Conservation (phyloP, 2,797 vertebrate genomes). For the Chanos chanos region DNA sequence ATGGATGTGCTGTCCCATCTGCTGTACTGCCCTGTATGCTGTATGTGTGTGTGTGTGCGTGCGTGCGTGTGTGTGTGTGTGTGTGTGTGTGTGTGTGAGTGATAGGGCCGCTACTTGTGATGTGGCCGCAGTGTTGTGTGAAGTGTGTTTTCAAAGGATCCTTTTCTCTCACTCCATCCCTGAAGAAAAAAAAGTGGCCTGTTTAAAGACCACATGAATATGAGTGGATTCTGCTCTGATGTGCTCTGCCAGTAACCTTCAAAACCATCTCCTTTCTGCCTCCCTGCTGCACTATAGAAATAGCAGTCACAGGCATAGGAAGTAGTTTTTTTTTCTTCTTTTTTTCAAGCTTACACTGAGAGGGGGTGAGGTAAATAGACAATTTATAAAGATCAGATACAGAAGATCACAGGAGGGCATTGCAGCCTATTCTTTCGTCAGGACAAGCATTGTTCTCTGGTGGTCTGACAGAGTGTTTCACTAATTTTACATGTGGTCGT, state of each 20-base stretch:
- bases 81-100: conserved; percentile 7
- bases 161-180: conserved; percentile 10
- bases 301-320: conserved; percentile 40
- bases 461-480: neutral
- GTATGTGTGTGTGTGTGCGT: neutral
- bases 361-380: too few species aligned
- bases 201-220: conserved; percentile 32
- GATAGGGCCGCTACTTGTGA: conserved; percentile 19
- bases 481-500: too few species aligned
- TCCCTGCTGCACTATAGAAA: conserved; percentile 53
- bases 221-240: conserved; percentile 39
- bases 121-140: conserved; percentile 5
- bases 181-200: conserved; percentile 7
- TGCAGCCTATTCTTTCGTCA: too few species aligned
- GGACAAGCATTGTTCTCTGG: too few species aligned
- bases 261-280: conserved; percentile 56
- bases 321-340: neutral
- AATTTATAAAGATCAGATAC: neutral
- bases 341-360: neutral
- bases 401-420: neutral
- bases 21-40: neutral
- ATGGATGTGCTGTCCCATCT: conserved; percentile 16
- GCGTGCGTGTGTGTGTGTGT: neutral
- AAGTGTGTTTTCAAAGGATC: conserved; percentile 27
- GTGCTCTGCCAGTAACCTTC: conserved; percentile 51